Evolutionary conservation across 2,888 invertebrate species (phyloP), one percentile per base, ranked within the genome.

Genomic region (Callinectes sapidus): DNA sequence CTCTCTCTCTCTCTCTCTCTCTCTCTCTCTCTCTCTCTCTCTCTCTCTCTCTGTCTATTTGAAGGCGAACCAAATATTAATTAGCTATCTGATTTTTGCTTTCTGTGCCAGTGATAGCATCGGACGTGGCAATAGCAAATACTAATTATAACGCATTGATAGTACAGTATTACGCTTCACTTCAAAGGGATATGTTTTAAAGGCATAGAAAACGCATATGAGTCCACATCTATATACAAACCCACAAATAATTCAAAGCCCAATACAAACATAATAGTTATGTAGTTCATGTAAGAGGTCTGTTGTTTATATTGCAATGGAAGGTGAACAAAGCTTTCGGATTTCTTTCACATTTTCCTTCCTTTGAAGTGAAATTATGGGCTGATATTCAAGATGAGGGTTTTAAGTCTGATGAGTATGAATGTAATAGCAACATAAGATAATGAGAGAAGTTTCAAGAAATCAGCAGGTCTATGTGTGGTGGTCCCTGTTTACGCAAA

Each of bases 141-240:
- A n/a, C n/a, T 71, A 71, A 71, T n/a, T 71, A 71, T n/a, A 71
- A n/a, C 28, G 71, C 71, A 71, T 71, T 71, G 71, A 71, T 71
- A 71, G 6, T 6, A 71, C 23, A n/a, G 23, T 71, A n/a, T 71
- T 71, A 71, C 71, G 23, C 28, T 71, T 71, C 71, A 71, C n/a
- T 71, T 71, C 28, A n/a, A 71, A 71, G 23, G 71, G n/a, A 2
- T 71, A 8, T 6, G 10, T n/a, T n/a, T n/a, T n/a, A n/a, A 71
- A 71, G 23, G 6, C 71, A 71, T 71, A 71, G 10, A n/a, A 71
- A 71, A 71, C 71, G 8, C 23, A 66, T 18, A 71, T 23, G 23
- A n/a, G 28, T 71, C 23, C 71, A 23, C 71, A 71, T 71, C n/a
- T 28, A 71, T 23, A 23, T 28, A 71, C n/a, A n/a, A 0, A 71